Conservation (phyloP, 2,888 invertebrate genomes). For the Archaeoteleia sp. region DNA sequence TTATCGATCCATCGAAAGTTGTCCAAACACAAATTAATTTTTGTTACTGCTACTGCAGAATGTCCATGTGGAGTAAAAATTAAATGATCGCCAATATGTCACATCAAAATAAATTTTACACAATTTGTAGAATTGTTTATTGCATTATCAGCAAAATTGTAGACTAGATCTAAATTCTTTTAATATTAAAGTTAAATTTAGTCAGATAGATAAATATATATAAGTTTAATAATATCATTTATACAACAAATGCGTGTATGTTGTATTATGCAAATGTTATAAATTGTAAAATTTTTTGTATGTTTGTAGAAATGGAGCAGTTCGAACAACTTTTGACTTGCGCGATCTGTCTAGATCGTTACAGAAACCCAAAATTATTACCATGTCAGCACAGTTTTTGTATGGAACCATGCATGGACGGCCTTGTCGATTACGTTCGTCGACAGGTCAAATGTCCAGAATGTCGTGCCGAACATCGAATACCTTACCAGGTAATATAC, state of each 20-base stretch:
- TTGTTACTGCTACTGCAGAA: not conserved
- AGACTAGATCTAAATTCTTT: too few species aligned
- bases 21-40: slow-evolving; percentile 16
- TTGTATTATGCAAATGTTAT: too few species aligned
- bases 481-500: slow-evolving; percentile 90
- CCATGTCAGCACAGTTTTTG: slow-evolving; percentile 99
- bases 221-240: too few species aligned
- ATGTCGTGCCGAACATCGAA: slow-evolving; percentile 97
- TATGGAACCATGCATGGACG: slow-evolving; percentile 99
- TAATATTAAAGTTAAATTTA: too few species aligned
- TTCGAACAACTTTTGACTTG: slow-evolving; percentile 98
- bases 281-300: slow-evolving; percentile 8
- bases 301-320: slow-evolving; percentile 86
- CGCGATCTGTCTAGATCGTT: slow-evolving; percentile 98
- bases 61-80: too few species aligned
- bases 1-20: slow-evolving; percentile 17
- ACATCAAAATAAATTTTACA: too few species aligned
- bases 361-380: slow-evolving; percentile 96
- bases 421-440: slow-evolving; percentile 94
- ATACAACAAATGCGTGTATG: too few species aligned
- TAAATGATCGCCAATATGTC: too few species aligned
- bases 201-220: too few species aligned
- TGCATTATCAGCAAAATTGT: too few species aligned
- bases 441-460: slow-evolving; percentile 98
- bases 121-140: too few species aligned